Evolutionary conservation across 1,140 invertebrate genomes (phyloP).

Genomic region (Lordiphosa collinella): DNA sequence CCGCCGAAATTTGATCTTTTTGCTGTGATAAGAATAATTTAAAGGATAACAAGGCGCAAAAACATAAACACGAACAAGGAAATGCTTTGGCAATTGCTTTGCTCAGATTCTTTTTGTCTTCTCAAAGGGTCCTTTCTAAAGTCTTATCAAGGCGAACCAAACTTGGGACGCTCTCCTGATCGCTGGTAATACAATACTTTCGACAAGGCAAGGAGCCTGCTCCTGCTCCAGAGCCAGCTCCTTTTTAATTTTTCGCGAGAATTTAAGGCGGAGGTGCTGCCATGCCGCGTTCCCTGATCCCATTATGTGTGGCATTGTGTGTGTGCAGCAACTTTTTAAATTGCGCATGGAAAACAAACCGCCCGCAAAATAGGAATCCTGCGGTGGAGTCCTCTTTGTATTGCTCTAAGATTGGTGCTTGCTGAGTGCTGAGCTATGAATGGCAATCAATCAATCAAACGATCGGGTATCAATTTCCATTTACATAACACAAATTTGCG

Average conservation of each 20-base stretch:
- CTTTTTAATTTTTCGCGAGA: slow-evolving; percentile 57
- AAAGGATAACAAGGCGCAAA: slow-evolving; percentile 7
- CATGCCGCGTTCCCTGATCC: slow-evolving; percentile 15
- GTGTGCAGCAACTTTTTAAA: slow-evolving; percentile 51
- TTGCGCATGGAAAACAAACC: slow-evolving; percentile 53
- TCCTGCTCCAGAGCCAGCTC: slow-evolving; percentile 11
- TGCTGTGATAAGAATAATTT: slow-evolving; percentile 25
- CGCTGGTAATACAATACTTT: slow-evolving; percentile 49
- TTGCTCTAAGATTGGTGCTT: slow-evolving; percentile 10
- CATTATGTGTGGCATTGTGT: slow-evolving; percentile 11
- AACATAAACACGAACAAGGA: slow-evolving; percentile 19
- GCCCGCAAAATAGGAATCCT: slow-evolving; percentile 35
- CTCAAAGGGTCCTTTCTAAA: slow-evolving; percentile 19
- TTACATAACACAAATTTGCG: slow-evolving; percentile 47
- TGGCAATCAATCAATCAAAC: slow-evolving; percentile 48
- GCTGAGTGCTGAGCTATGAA: slow-evolving; percentile 23
- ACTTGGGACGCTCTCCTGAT: slow-evolving; percentile 16
- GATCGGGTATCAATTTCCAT: slow-evolving; percentile 34
- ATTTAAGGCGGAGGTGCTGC: slow-evolving; percentile 58
- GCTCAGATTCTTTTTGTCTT: slow-evolving; percentile 25
- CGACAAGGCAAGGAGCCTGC: background rate
- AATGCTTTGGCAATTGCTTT: slow-evolving; percentile 17
- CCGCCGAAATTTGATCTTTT: slow-evolving; percentile 37
- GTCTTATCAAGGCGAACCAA: slow-evolving; percentile 28
- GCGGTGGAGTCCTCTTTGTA: background rate